A percentile compares a stretch with the other conserved stretches of the same genome.
Conservation (phyloP, 2,888 invertebrate species). For the Monoplex corrugatus region DNA sequence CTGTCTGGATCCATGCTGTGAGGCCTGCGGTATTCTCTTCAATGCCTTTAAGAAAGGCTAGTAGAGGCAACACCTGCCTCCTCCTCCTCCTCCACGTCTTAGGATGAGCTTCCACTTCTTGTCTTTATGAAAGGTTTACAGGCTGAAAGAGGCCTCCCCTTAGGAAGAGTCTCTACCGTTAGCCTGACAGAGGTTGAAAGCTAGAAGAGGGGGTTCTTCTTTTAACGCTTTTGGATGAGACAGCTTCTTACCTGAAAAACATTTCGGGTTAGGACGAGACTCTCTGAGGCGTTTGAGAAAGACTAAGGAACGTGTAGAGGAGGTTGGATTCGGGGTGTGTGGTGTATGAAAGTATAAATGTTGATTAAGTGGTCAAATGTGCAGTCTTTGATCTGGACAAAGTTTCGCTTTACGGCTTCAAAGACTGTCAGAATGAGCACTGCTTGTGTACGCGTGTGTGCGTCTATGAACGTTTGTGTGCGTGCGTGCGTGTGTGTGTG, state of each 20-base stretch:
- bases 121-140: too few relatives aligned
- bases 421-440: background rate
- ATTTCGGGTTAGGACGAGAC: too few relatives aligned
- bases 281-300: slow-evolving; percentile 66
- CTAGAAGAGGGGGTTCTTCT: too few relatives aligned
- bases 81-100: too few relatives aligned
- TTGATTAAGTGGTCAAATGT: background rate
- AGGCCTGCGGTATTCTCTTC: slow-evolving; percentile 65
- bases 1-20: slow-evolving; percentile 67
- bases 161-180: too few relatives aligned
- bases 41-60: slow-evolving; percentile 61
- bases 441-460: background rate
- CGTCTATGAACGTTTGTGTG: background rate
- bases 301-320: background rate
- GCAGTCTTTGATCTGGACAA: background rate
- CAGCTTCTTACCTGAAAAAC: too few relatives aligned
- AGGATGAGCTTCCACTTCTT: too few relatives aligned
- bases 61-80: too few relatives aligned
- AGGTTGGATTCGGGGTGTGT: too few relatives aligned
- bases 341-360: background rate
- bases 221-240: too few relatives aligned
- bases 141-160: too few relatives aligned
- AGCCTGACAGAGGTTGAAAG: too few relatives aligned
- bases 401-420: background rate
- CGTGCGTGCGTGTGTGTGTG: background rate